These are phyloP conservation scores for Nowickia ferox DNA, from an alignment of 2,888 invertebrate genomes.

Conservation along the genomic window DNA sequence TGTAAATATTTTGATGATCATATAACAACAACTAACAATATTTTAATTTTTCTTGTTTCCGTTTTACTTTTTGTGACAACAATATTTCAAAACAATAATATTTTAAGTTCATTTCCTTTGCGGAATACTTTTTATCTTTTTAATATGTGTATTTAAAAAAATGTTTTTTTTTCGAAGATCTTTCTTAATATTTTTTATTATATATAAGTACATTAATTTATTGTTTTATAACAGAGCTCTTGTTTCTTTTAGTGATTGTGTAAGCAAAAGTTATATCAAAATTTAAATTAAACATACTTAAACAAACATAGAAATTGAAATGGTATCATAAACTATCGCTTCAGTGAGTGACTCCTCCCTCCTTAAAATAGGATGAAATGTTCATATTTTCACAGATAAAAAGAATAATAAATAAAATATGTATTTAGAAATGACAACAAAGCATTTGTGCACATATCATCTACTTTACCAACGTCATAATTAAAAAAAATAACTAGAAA, in stretches of 20 bases:
- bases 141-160: background rate
- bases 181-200: conserved; percentile 5
- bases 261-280: conserved; percentile 16
- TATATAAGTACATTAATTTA: conserved; percentile 42
- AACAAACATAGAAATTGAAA: background rate
- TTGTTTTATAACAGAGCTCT: conserved; percentile 14
- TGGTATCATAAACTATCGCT: background rate
- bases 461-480: too few species aligned
- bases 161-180: background rate
- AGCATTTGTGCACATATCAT: too few species aligned
- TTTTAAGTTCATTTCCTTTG: conserved; percentile 24
- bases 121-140: conserved; percentile 10
- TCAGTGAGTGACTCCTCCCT: too few species aligned
- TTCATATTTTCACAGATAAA: too few species aligned
- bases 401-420: too few species aligned
- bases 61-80: conserved; percentile 61
- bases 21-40: conserved; percentile 68
- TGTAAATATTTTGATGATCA: conserved; percentile 61
- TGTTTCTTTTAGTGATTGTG: conserved; percentile 9
- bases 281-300: background rate
- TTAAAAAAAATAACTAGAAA: too few species aligned
- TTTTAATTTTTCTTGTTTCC: conserved; percentile 43
- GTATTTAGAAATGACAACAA: too few species aligned
- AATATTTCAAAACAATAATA: conserved; percentile 63
- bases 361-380: too few species aligned